phyloP scores from a whole-genome alignment of 2,113 vertebrate genomes.

The Gavia stellata region DNA sequence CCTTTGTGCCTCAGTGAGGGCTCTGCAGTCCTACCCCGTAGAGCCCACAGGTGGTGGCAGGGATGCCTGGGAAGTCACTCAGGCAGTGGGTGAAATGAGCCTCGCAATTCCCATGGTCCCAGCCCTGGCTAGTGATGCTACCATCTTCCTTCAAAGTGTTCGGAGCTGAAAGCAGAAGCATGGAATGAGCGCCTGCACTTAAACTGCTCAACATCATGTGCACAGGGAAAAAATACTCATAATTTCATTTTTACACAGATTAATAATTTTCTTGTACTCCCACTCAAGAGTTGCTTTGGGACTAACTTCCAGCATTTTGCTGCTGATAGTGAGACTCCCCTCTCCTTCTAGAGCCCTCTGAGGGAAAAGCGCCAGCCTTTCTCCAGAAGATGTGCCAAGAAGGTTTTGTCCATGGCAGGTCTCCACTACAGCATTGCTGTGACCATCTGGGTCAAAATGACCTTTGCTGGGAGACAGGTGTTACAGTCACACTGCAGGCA shows the following conservation, averaged over 20 bases:
- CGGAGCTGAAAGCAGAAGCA: not conserved
- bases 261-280: not conserved
- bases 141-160: not conserved
- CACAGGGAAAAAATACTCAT: fast-evolving
- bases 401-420: not conserved
- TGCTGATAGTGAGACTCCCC: not conserved
- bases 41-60: not conserved
- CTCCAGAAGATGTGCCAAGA: not conserved
- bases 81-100: not conserved
- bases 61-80: not conserved
- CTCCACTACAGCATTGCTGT: not conserved
- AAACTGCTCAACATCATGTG: not conserved
- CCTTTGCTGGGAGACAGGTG: not conserved
- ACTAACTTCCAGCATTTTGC: not conserved
- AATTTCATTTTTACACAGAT: not conserved
- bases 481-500: not conserved
- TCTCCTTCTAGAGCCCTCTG: not conserved
- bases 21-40: not conserved
- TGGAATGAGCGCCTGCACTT: not conserved
- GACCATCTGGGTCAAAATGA: not conserved
- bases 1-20: not conserved
- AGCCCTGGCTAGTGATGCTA: not conserved
- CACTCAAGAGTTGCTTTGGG: not conserved
- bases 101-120: not conserved
- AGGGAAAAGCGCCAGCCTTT: not conserved